Evolutionary conservation across 1,140 invertebrate genomes (phyloP), one percentile per base, ranked within the genome.

Genomic region (Philopotamus ludificatus): DNA sequence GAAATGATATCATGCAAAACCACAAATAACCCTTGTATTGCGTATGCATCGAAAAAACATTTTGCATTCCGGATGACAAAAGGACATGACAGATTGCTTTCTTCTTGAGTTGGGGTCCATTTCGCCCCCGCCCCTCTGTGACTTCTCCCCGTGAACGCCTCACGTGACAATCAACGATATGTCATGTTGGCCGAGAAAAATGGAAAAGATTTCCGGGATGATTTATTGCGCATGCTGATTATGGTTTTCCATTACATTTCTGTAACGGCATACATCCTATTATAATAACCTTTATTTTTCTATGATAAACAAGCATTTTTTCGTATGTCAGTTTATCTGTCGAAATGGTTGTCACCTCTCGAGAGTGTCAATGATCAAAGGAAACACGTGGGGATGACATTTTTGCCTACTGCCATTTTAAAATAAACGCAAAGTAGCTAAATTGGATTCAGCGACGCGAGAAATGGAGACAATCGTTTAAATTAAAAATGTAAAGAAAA

Each of bases 61-160:
- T 63, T 54, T 42, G 62, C 41, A 63, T 63, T 20, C 4, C 59
- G 41, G 18, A 23, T 50, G 54, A 53, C 55, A 65, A 53, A 66
- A 39, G 23, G 42, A 50, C 65, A 66, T 66, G 65, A 66, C 65
- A 61, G 65, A 66, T 66, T 66, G 65, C 47, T 45, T 65, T 50
- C 20, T 65, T 16, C n/a, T 26, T 23, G 18, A 55, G 54, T 21
- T 20, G 34, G 60, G 60, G 60, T 62, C 34, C 47, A 21, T 28
- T 50, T 61, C 44, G 25, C 18, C 50, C 3, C 3, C 10, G 50
- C 41, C 12, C 8, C 21, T 4, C 20, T 22, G 22, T n/a, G 22
- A 47, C 18, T 16, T 25, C 28, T n/a, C n/a, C n/a, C n/a, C n/a
- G n/a, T n/a, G n/a, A 50, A 10, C 54, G 63, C 20, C 44, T 60